Percentiles rank a stretch among this genome's conserved stretches.
These are phyloP conservation scores for Scaptomyza pallida DNA, from an alignment of 1,140 invertebrate species.

Conservation along the genomic window DNA sequence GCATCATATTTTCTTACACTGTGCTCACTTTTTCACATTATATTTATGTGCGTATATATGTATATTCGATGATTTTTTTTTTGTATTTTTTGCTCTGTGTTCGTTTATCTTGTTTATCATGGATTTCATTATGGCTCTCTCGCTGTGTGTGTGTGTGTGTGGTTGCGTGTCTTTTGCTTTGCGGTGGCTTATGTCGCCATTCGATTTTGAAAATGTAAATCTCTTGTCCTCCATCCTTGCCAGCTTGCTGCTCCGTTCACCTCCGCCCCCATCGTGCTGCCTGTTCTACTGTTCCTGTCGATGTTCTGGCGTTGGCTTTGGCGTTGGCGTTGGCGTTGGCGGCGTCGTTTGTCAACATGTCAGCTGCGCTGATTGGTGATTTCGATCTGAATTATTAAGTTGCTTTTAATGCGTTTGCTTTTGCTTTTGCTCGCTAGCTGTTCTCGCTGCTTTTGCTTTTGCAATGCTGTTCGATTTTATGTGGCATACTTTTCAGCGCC, in stretches of 20 bases:
- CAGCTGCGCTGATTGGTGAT: constrained; percentile 77
- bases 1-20: no score
- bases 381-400: constrained; percentile 81
- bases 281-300: background rate
- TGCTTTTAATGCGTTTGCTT: constrained; percentile 79
- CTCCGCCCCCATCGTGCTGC: background rate
- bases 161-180: constrained; percentile 78
- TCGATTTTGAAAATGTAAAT: constrained; percentile 81
- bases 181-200: constrained; percentile 80
- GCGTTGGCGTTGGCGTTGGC: constrained; percentile 34
- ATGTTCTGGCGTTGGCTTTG: constrained; percentile 7
- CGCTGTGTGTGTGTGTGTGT: constrained; percentile 6
- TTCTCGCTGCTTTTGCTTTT: background rate
- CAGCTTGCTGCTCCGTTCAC: background rate
- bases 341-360: constrained; percentile 79
- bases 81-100: constrained; percentile 24
- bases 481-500: constrained; percentile 58
- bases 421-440: constrained; percentile 40
- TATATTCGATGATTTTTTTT: background rate
- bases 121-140: constrained; percentile 74
- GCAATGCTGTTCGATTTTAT: constrained; percentile 36
- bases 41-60: constrained; percentile 7
- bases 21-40: background rate
- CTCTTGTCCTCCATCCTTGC: constrained; percentile 62
- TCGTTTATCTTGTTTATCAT: constrained; percentile 79